Conservation (phyloP, 64 coral and sea anemone genomes). For the Orbicella faveolata region DNA sequence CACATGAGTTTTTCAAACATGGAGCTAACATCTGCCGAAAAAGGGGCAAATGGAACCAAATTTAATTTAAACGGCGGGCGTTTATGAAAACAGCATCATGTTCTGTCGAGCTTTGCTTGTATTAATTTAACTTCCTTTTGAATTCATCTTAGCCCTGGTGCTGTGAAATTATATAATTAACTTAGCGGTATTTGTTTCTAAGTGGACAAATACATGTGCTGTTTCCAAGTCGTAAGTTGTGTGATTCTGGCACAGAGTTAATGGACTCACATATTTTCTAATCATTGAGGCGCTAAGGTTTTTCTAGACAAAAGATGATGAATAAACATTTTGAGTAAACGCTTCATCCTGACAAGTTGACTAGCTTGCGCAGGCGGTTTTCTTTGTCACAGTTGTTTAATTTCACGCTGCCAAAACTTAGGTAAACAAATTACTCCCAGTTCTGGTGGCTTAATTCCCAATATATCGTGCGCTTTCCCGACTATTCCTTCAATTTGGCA, state of each 20-base stretch:
- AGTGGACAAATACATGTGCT: no score
- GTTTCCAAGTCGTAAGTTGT: no score
- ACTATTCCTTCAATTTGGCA: background rate
- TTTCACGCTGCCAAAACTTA: background rate
- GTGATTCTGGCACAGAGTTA: no score
- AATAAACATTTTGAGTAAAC: conserved; percentile 15
- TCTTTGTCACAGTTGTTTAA: conserved; percentile 14
- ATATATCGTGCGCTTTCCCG: background rate
- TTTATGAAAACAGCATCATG: background rate
- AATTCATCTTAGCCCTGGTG: background rate
- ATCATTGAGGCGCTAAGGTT: background rate
- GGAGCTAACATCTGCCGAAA: background rate
- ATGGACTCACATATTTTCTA: no score
- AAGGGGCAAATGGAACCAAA: background rate
- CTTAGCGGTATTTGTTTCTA: no score
- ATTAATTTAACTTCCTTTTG: background rate
- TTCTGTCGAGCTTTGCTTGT: background rate
- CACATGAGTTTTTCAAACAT: background rate
- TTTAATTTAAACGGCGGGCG: background rate
- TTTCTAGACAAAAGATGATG: background rate
- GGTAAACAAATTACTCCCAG: background rate
- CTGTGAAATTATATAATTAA: no score
- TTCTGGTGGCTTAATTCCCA: background rate
- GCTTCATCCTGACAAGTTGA: background rate
- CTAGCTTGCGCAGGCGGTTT: background rate